Percentiles rank a stretch among this genome's conserved stretches.
These are phyloP conservation scores for Lumbricus terrestris DNA, from an alignment of 2,888 invertebrate genomes.

Conservation along the genomic window DNA sequence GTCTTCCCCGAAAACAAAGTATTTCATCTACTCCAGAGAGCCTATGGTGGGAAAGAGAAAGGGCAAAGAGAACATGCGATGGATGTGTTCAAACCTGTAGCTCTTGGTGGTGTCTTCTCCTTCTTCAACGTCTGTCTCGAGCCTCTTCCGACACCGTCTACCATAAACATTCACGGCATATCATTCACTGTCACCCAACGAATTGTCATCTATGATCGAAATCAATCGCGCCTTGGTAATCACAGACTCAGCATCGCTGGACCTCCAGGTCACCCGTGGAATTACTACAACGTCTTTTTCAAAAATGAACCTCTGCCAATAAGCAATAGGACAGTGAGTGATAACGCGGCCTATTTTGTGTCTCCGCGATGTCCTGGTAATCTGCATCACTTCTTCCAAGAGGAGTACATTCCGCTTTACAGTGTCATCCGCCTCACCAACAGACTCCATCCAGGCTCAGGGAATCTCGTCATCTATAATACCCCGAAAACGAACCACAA, in stretches of 20 bases:
- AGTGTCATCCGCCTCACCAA: conserved; percentile 13
- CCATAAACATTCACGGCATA: not conserved
- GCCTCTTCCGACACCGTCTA: not conserved
- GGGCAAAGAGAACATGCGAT: no score
- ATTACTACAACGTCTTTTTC: conserved; percentile 12
- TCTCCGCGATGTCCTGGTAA: conserved; percentile 24
- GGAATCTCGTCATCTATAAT: conserved; percentile 20
- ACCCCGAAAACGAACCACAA: conserved; percentile 22
- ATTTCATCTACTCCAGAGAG: not conserved
- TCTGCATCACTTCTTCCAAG: conserved; percentile 23
- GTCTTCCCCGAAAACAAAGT: not conserved
- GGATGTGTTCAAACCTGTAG: not conserved
- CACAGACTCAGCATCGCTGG: not conserved
- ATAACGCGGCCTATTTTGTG: conserved; percentile 20
- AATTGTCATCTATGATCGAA: conserved; percentile 23
- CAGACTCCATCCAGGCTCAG: not conserved
- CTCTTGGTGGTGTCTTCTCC: not conserved
- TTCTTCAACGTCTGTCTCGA: conserved; percentile 27
- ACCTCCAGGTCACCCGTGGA: conserved; percentile 9
- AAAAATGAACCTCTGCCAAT: not conserved
- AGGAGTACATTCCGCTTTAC: conserved; percentile 20
- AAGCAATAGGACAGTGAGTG: not conserved
- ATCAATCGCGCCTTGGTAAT: not conserved
- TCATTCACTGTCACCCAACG: conserved; percentile 15
- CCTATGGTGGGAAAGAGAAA: not conserved